Evolutionary conservation across 2,113 vertebrate species (phyloP).

Genomic region (Marmota flaviventris): DNA sequence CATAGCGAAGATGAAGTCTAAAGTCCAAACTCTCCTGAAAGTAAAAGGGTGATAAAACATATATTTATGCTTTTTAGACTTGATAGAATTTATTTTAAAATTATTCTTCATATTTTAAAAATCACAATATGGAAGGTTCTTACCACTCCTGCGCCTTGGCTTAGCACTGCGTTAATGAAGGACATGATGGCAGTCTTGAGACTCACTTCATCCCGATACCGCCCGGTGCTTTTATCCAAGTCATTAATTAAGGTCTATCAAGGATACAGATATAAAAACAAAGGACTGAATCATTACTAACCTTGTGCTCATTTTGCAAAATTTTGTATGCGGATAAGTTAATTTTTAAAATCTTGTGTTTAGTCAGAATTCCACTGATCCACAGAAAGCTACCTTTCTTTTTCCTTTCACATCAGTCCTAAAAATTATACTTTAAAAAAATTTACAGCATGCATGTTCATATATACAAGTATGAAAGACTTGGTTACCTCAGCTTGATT

Average conservation of each 20-base stretch:
- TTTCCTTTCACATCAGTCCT: background rate
- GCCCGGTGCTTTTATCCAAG: conserved; percentile 96
- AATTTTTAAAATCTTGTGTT: background rate
- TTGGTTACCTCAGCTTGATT: background rate
- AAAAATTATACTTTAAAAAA: conserved; percentile 49
- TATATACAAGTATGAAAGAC: background rate
- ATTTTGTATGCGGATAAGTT: conserved; percentile 5
- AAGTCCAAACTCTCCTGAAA: conserved; percentile 97
- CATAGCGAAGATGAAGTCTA: conserved; percentile 97
- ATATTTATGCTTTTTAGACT: conserved; percentile 31
- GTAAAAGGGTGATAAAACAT: conserved; percentile 39
- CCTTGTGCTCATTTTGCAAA: background rate
- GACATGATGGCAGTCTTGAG: conserved; percentile 99
- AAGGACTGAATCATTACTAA: conserved; percentile 34
- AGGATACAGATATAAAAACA: background rate
- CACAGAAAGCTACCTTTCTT: background rate
- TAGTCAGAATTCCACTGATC: background rate
- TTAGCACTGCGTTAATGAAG: conserved; percentile 99
- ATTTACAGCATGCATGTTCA: background rate
- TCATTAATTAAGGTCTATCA: conserved; percentile 96
- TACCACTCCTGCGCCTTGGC: conserved; percentile 98
- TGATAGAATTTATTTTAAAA: background rate
- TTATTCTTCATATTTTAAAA: background rate
- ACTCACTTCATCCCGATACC: conserved; percentile 98
- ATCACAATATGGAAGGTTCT: conserved; percentile 62